Evolutionary conservation across 1,140 invertebrate genomes (phyloP), one percentile per base, ranked within the genome.

Genomic region (Bemisia tabaci): DNA sequence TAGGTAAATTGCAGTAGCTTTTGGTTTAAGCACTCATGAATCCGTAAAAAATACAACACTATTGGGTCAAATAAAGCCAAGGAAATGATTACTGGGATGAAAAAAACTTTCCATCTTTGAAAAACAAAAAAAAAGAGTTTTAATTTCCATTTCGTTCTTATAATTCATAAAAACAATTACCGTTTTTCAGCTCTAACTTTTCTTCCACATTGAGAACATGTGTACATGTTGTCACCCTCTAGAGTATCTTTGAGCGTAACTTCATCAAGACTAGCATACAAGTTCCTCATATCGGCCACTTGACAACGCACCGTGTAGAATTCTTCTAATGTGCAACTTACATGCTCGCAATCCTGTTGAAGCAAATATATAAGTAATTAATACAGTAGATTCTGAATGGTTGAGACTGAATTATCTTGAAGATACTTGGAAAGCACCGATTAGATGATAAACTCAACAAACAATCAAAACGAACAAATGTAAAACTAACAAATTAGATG

Each of bases 181-280:
- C 87, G 79, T 77, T 96, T 96, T 75, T 97, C 94, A 0, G 94
- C 94, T 59, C 94, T 80, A 22, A 96, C 94, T 84, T 96, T 96
- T 73, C 90, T 92, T 0, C 92, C 87, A 77, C 94, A 97, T 69
- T 95, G 91, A 9, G 92, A 94, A 76, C 95, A 97, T 0, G 92
- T 96, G 76, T 97, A 97, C 90, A 96, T 97, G 75, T 97, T 97
- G 76, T 97, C 94, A 22, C 94, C 94, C 77, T 97, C 95, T 0
- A 97, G 77, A 22, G 93, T 97, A 74, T 97, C 94, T 75, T 96
- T 97, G 0, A 97, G 93, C 0, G 94, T 96, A 0, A 97, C 91
- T 79, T 97, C 93, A 77, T 97, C 91, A 5, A 97, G 79, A 25
- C 92, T 95, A 77, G 97, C 94, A 73, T 95, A 93, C 9, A 97